phyloP scores from a whole-genome alignment of 2,797 vertebrate species.

The Crocodylus rhombifer region DNA sequence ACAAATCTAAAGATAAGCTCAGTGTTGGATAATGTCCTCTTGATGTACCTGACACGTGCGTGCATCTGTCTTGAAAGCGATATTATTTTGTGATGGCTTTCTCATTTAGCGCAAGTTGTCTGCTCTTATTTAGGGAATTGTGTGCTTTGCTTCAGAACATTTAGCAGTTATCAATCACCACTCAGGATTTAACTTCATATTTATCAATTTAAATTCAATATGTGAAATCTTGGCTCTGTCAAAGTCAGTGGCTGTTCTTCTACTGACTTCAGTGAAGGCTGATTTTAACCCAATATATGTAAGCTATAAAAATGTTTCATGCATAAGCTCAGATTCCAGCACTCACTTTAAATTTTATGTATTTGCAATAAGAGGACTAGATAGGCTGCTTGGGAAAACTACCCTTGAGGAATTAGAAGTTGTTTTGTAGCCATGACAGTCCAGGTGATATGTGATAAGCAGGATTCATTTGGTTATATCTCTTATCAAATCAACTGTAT shows the following conservation, averaged over 20 bases:
- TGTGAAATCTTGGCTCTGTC: fast-evolving
- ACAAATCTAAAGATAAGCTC: background rate
- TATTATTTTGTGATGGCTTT: fast-evolving
- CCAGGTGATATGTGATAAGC: no score
- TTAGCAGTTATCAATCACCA: fast-evolving
- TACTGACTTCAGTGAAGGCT: background rate
- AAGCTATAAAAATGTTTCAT: fast-evolving
- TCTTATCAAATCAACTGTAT: no score
- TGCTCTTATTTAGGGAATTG: background rate
- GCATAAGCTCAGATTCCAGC: fast-evolving
- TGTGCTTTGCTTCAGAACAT: background rate
- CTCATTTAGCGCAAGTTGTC: background rate
- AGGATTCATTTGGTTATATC: no score
- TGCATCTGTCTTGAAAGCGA: background rate
- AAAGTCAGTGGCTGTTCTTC: background rate
- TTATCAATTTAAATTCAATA: background rate
- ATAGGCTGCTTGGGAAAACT: no score
- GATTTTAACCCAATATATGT: background rate
- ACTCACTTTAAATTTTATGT: no score
- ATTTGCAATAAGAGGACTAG: no score
- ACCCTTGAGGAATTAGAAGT: no score
- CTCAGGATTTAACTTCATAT: background rate
- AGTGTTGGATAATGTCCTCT: fast-evolving
- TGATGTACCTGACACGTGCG: background rate
- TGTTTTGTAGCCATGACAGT: no score